Evolutionary conservation across 2,888 invertebrate genomes (phyloP).

Genomic region (Tridacna gigas): DNA sequence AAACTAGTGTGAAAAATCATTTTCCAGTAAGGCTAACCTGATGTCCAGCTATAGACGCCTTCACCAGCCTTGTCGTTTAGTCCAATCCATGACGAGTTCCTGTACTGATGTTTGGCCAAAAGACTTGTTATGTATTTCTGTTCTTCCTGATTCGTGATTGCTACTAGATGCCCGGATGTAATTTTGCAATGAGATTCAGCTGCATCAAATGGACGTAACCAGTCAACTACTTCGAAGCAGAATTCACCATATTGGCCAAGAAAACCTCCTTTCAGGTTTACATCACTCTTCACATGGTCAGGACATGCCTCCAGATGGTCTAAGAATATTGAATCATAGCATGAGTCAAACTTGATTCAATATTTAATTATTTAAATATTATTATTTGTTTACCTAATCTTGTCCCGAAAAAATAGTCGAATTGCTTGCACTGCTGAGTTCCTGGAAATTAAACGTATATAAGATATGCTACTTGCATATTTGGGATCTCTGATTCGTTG

Average conservation of each 20-base stretch:
- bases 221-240: conserved; percentile 51
- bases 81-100: conserved; percentile 48
- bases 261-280: conserved; percentile 33
- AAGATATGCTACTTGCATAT: too few relatives aligned
- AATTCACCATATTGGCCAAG: conserved; percentile 56
- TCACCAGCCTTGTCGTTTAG: conserved; percentile 46
- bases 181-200: conserved; percentile 52
- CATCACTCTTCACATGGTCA: conserved; percentile 42
- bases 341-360: too few relatives aligned
- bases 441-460: too few relatives aligned
- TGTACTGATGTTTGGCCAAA: conserved; percentile 30
- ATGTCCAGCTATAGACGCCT: conserved; percentile 46
- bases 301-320: conserved; percentile 54
- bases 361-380: too few relatives aligned
- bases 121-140: conserved; percentile 50
- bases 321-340: too few relatives aligned
- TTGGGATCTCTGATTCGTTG: too few relatives aligned
- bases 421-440: too few relatives aligned
- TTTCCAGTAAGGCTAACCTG: conserved; percentile 28
- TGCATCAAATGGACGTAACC: conserved; percentile 47
- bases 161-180: conserved; percentile 39
- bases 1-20: too few relatives aligned
- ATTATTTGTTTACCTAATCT: too few relatives aligned
- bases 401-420: too few relatives aligned
- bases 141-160: conserved; percentile 42